phyloP scores from a whole-genome alignment of 2,797 vertebrate species.

The Carapus acus region DNA sequence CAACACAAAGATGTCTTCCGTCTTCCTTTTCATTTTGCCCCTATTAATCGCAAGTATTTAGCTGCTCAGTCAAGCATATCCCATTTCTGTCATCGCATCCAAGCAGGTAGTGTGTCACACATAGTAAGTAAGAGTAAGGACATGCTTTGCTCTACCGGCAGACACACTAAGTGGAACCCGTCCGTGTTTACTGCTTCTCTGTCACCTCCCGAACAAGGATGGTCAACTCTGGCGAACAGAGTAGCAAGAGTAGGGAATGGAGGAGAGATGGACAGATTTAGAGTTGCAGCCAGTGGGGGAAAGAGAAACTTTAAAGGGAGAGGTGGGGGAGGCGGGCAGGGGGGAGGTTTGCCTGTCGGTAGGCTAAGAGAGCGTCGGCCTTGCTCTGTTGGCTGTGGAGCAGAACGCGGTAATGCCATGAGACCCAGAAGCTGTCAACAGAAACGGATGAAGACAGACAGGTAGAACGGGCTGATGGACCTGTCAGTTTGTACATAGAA shows the following conservation, averaged over 20 bases:
- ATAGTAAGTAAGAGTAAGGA: constrained; percentile 27
- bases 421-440: constrained; percentile 68
- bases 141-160: constrained; percentile 51
- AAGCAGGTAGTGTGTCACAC: constrained; percentile 28
- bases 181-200: constrained; percentile 25
- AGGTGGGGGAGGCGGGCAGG: no score
- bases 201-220: no score
- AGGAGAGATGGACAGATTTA: constrained; percentile 25
- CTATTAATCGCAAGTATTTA: constrained; percentile 31
- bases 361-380: constrained; percentile 55
- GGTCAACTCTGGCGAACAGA: constrained; percentile 34
- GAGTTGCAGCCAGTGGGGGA: constrained; percentile 25
- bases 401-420: constrained; percentile 58
- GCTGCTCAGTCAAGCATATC: constrained; percentile 31
- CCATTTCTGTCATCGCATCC: constrained; percentile 26
- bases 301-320: constrained; percentile 38
- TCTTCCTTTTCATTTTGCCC: constrained; percentile 17
- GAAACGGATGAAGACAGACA: constrained; percentile 50
- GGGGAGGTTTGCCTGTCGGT: constrained; percentile 62
- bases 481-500: constrained; percentile 48
- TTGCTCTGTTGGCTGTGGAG: constrained; percentile 69
- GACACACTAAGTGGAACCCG: constrained; percentile 54
- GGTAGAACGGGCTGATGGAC: constrained; percentile 51
- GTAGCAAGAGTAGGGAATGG: constrained; percentile 34
- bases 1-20: constrained; percentile 25